phyloP scores from a whole-genome alignment of 2,888 invertebrate genomes.

The Aricia artaxerxes region DNA sequence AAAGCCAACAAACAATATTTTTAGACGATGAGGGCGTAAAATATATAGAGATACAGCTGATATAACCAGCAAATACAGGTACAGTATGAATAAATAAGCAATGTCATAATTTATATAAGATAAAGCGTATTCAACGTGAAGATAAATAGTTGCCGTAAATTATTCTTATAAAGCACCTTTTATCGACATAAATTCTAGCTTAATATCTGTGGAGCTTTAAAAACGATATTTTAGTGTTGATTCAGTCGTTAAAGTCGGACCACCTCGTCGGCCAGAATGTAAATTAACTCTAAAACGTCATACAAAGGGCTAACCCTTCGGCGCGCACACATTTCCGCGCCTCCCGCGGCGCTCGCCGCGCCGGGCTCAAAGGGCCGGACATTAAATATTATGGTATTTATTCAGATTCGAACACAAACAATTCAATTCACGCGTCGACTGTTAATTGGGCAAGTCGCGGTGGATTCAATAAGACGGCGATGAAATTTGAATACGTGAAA shows the following conservation, averaged over 20 bases:
- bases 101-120: background rate
- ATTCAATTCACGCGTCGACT: slow-evolving; percentile 77
- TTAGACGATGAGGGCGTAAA: background rate
- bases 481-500: slow-evolving; percentile 70
- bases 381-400: slow-evolving; percentile 80
- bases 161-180: slow-evolving; percentile 17
- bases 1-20: background rate
- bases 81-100: background rate
- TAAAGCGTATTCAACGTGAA: background rate
- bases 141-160: background rate
- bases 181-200: background rate
- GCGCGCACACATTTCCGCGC: slow-evolving; percentile 59
- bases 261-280: slow-evolving; percentile 67
- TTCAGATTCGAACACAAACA: slow-evolving; percentile 76
- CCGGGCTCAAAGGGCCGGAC: slow-evolving; percentile 66
- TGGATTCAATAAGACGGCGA: slow-evolving; percentile 74
- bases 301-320: slow-evolving; percentile 75
- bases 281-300: slow-evolving; percentile 65
- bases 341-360: slow-evolving; percentile 62
- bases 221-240: slow-evolving; percentile 76
- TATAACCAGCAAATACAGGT: background rate
- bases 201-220: slow-evolving; percentile 49
- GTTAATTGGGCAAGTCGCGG: slow-evolving; percentile 77
- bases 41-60: background rate
- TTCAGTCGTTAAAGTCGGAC: slow-evolving; percentile 54